phyloP scores from a whole-genome alignment of 2,797 vertebrate species.

The Falco cherrug region DNA sequence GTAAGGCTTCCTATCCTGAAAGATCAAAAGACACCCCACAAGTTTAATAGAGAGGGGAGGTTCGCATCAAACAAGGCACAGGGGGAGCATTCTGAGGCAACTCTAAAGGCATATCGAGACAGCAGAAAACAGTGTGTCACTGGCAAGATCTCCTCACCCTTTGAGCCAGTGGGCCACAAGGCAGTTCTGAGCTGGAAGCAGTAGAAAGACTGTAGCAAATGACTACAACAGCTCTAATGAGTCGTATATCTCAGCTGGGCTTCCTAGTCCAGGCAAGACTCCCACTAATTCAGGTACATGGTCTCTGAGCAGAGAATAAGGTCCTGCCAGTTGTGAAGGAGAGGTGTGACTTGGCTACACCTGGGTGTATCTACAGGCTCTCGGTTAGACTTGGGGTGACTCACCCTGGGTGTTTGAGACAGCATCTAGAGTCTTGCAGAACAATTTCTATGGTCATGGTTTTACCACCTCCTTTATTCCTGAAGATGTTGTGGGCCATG shows the following conservation, averaged over 20 bases:
- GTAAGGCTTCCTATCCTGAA: background rate
- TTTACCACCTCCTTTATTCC: background rate
- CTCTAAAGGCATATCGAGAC: background rate
- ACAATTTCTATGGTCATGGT: background rate
- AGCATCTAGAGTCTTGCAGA: background rate
- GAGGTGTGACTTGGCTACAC: background rate
- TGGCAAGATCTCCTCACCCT: background rate
- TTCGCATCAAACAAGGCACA: background rate
- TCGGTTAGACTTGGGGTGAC: background rate
- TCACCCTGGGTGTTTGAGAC: background rate
- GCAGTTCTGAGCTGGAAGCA: background rate
- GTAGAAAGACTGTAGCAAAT: no score
- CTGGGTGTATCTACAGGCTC: background rate
- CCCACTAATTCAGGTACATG: background rate
- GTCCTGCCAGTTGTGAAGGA: background rate
- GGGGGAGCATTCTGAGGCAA: background rate
- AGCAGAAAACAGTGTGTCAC: background rate
- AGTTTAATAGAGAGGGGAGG: background rate
- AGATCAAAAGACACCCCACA: background rate
- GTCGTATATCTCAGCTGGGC: fast-evolving
- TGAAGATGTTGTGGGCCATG: background rate
- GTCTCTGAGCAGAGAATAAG: background rate
- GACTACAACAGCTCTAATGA: background rate
- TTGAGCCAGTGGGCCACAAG: background rate
- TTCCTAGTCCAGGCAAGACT: background rate